Base-by-base conservation (phyloP, 2,797 vertebrate genomes). In the Gambusia yucatana region DNA sequence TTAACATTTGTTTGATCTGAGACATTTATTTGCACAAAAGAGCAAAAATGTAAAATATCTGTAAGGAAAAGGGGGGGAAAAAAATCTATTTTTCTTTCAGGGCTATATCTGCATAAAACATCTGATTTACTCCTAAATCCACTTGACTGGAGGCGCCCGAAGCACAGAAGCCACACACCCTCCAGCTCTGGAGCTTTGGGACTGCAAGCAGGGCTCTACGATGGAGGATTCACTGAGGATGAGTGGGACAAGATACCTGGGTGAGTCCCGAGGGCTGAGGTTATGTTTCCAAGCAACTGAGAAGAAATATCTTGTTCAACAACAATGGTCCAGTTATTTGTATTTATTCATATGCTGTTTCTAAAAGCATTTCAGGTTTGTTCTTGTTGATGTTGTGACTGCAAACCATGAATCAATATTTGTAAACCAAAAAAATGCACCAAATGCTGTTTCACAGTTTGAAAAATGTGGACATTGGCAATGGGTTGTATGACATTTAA, bases 171-270 rank as follows among this genome's bases (percentile, higher is more conserved):
- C 89, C 97, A 95, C 74, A 94, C 95, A 7, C 90, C 93, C 36
- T 94, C 96, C 0, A 89, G 86, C 73, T 95, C 96, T 0, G 89
- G 89, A 33, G 96, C 96, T 71, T 93, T 96, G 13, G 88, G 92
- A 80, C 97, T 97, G 88, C 96, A 84, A 88, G 91, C 96, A 4
- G 90, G 95, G 3, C 94, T 96, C 28, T 94, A 96, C 74, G 96
- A 98, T 28, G 96, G 96, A 80, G 96, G 96, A 79, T 97, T 97
- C 89, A 97, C 88, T 3, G 97, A 98, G 80, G 97, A 98, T 6
- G 97, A 98, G 75, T 98, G 97, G 97, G 97, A 97, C 82, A 97
- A 97, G 52, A 94, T 97, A 72, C 89, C 95, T 30, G 97, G 97
- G 98, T 99, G 94, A 47, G 95, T 41, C 41, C 77, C 14, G 47